Base-by-base conservation (phyloP, 2,113 vertebrate genomes). In the Sceloporus undulatus region DNA sequence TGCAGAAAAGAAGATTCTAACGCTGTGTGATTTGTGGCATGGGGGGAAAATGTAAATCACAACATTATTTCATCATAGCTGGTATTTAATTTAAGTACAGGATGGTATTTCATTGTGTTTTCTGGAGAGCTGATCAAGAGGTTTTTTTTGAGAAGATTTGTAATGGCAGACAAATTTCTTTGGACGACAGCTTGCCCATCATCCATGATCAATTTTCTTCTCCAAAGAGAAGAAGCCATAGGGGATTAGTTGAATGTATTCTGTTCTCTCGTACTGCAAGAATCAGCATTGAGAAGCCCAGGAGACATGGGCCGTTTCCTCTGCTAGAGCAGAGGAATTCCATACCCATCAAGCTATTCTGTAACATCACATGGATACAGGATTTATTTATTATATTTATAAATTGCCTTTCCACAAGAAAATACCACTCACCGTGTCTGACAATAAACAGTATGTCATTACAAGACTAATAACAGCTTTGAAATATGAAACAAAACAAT, bases 121-220 rank as follows among this genome's bases (percentile, higher is more conserved):
- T 62, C 79, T 38, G 56, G 54, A 9, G 34, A 62, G 34, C 54
- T 62, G 52, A 34, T 62, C 19, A 10, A 9, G 18, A 38, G 21
- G 4, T 79, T 80, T 14, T 62, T 62, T 54, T 10, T 13, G n/a
- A 79, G 78, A 80, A 80, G n/a, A 80, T 59, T 19, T n/a, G 18
- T 38, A 59, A 9, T 27, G 29, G 9, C 79, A 80, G n/a, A 62
- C 79, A 62, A 14, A 62, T 9, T 59, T 62, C 16, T 21, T 34
- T 54, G 71, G 56, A 80, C 9, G 79, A 34, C 54, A 62, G 14
- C 9, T 80, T 10, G 34, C 56, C 9, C 79, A 80, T n/a, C 19
- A 80, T 9, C n/a, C 78, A 79, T 79, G 29, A 80, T 80, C 54
- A 80, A 62, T 62, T 29, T 34, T 80, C 79, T 21, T 52, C n/a